Base-by-base conservation (phyloP, 2,888 invertebrate genomes). In the Drosophila basisetae region DNA sequence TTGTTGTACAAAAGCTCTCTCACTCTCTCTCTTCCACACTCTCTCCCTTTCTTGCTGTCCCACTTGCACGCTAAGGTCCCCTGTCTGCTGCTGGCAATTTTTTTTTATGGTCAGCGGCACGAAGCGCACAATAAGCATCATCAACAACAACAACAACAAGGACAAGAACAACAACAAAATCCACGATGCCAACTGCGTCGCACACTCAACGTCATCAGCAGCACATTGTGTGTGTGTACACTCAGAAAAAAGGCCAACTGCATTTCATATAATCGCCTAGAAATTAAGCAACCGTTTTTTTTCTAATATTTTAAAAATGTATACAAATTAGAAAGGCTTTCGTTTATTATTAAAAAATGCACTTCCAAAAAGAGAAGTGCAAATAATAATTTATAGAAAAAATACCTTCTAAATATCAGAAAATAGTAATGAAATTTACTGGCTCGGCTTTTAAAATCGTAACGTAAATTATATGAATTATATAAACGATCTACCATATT, bases 81-180 rank as follows among this genome's bases (percentile, higher is more conserved):
- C 41, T 64, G 33, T 63, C 64, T 80, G 50, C 62, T 80, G 50
- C 58, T 30, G 3, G 37, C 28, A 28, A 28, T 30, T 67, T 66
- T 78, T 87, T 87, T 80, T 90, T 84, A 90, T 86, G 87, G 87
- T 67, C 77, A 78, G 50, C 68, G 60, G 59, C 58, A 81, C 39
- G 59, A 62, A 56, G 70, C 79, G 68, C 84, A 92, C 92, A 92
- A 92, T 92, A 88, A 92, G 91, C 90, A 91, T 89, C 91, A 91
- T 84, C 90, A 91, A 77, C 89, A 90, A 80, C 73, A 87, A 33
- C 50, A 64, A 50, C 47, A 68, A 41, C 47, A 39, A 33, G 33
- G 33, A 35, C 33, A 35, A 13, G 33, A 35, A 41, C 55, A 47
- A 50, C 47, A 7, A 47, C 47, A 47, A 22, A 53, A 65, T 50